Base-by-base conservation (phyloP, 2,797 vertebrate species). In the Amphiprion clarkii region DNA sequence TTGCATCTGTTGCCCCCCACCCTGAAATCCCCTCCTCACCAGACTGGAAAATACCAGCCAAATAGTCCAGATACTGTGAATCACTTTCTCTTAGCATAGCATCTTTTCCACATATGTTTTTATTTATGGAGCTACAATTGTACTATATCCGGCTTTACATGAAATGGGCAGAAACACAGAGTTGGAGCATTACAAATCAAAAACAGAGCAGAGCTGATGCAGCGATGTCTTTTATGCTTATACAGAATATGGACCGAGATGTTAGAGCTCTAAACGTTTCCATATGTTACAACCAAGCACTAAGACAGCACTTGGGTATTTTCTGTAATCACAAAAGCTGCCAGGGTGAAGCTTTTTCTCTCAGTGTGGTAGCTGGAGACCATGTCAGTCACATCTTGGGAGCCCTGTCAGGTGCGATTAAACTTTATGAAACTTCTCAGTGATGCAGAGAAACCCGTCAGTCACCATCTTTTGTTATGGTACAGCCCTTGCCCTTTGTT, bases 1-100 rank as follows among this genome's bases (percentile, higher is more conserved):
- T 72, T 91, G 68, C 87, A 91, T 90, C 84, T 89, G 89, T 84
- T 78, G 25, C 52, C 23, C 33, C 40, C 31, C 31, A 42, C 58
- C 44, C 19, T 16, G 2, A 54, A 58, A 19, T 19, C 25, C 54
- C 25, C 49, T 54, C 42, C 42, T 70, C 52, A 55, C 49, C 59
- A 79, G 56, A 71, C 69, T 81, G 82, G 78, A 87, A 88, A 85
- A 88, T 78, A 66, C 70, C 74, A 62, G 44, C 66, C 69, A 78
- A 83, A 82, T 64, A 67, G 61, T 79, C 74, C 49, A 86, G 57
- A 86, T 71, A 67, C 61, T 2, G 78, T 71, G 66, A 81, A 76
- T 78, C 60, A 67, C 73, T 82, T 82, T 85, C 73, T 82, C n/a
- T 69, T 0, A 6, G 53, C 59, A 33, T 33, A 46, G 44, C 55